Evolutionary conservation across 2,888 invertebrate genomes (phyloP).

Genomic region (Conistra vaccinii): DNA sequence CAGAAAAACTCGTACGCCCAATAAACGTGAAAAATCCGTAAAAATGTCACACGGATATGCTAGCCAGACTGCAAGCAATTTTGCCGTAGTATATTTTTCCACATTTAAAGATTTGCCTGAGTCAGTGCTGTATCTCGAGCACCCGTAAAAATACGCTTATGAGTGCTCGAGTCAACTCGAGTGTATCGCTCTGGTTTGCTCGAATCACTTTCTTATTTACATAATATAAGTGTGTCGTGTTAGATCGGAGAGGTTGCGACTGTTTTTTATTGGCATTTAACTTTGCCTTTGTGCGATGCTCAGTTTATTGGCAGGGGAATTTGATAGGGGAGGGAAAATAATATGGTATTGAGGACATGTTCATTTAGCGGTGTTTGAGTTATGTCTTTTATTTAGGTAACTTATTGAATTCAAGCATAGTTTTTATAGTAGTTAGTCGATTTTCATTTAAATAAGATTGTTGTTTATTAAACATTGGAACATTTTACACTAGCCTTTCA

Average conservation of each 20-base stretch:
- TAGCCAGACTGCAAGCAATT: constrained; percentile 55
- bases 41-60: constrained; percentile 53
- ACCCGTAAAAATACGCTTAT: constrained; percentile 66
- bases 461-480: too few species aligned
- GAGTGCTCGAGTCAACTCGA: constrained; percentile 60
- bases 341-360: background rate
- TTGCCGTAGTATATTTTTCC: constrained; percentile 43
- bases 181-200: constrained; percentile 69
- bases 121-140: constrained; percentile 50
- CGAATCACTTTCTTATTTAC: constrained; percentile 74
- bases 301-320: constrained; percentile 50
- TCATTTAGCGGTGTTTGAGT: constrained; percentile 7
- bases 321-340: constrained; percentile 1
- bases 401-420: background rate
- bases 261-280: constrained; percentile 74
- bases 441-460: background rate
- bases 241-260: constrained; percentile 58
- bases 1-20: constrained; percentile 24
- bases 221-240: constrained; percentile 71
- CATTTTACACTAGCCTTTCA: background rate
- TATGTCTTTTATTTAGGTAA: background rate
- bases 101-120: constrained; percentile 60
- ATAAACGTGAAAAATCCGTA: constrained; percentile 20
- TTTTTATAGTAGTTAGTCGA: background rate
- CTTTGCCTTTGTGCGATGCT: constrained; percentile 56